Evolutionary conservation across 2,888 invertebrate genomes (phyloP), one percentile per base, ranked within the genome.

Genomic region (Sericinus montela): DNA sequence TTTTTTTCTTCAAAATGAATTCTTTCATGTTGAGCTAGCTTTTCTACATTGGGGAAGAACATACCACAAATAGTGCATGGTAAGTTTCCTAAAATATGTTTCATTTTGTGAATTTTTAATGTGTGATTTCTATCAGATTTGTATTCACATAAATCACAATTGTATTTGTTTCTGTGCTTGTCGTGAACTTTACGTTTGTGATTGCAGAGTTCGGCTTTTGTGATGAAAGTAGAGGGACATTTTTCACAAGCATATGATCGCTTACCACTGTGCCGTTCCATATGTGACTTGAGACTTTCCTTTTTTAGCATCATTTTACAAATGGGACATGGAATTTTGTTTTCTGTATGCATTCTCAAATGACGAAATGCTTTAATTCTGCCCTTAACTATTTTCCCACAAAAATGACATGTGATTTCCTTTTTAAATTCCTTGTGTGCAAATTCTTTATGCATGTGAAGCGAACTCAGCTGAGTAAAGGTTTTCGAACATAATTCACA

Each of bases 201-300:
- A 37, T 77, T 81, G 7, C 70, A 68, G 0, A 87, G 62, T 52
- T 84, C 85, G 0, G 71, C 61, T 1, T 60, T 40, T 0, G 81
- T 79, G 42, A 61, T 82, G 48, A 80, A 86, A 13, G 76, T 65
- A 5, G 72, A 65, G 0, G 80, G 76, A 56, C 86, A 87, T 10
- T 61, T 61, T 44, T 85, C 85, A 62, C 86, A 86, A 0, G 79
- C 67, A 46, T 55, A 80, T 0, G 70, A 60, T 50, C 76, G 82
- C 0, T 73, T 56, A 0, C 76, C 80, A 1, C 62, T 63, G 44
- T 86, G 86, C 10, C 86, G 55, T 39, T 63, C 56, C 72, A 84
- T 73, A 38, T 87, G 86, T 1, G 54, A 51, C 0, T 45, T 47
- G 8, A 78, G 58, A 35, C 48, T 48, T 8, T 63, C 67, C 14